These are phyloP conservation scores for Puma concolor DNA, from an alignment of 2,113 vertebrate genomes.

Conservation along the genomic window DNA sequence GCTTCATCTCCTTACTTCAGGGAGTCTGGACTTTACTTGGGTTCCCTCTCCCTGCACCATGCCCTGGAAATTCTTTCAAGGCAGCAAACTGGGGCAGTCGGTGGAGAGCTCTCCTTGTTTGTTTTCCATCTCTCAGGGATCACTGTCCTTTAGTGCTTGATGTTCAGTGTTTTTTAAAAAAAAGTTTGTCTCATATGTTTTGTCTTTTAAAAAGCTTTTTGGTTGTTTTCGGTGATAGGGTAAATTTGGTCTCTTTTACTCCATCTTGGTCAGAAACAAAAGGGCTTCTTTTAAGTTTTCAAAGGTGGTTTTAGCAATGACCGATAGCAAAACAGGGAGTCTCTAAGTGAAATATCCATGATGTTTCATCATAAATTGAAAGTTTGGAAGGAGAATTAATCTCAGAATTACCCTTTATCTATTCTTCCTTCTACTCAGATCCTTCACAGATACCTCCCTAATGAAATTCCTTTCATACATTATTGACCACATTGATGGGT, in stretches of 20 bases:
- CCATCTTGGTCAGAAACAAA: conserved; percentile 24
- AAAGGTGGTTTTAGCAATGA: background rate
- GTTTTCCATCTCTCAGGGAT: background rate
- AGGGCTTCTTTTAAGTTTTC: conserved; percentile 46
- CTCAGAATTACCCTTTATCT: conserved; percentile 57
- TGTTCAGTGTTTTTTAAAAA: background rate
- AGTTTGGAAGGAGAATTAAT: conserved; percentile 37
- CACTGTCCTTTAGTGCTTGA: background rate
- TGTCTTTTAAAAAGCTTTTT: background rate
- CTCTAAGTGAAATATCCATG: conserved; percentile 4
- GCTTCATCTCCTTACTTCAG: background rate
- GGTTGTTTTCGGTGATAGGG: background rate
- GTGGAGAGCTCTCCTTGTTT: background rate
- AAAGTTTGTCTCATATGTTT: background rate
- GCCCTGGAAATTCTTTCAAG: background rate
- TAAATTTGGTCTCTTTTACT: conserved; percentile 10
- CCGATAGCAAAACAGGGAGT: background rate
- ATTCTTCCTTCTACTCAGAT: background rate
- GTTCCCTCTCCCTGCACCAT: background rate
- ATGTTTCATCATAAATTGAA: conserved; percentile 40
- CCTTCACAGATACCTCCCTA: conserved; percentile 35
- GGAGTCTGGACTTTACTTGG: background rate
- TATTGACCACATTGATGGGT: background rate
- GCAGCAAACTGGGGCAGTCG: background rate
- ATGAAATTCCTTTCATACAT: conserved; percentile 24